phyloP scores from a whole-genome alignment of 2,797 vertebrate genomes.

The Distichodus sexfasciatus region DNA sequence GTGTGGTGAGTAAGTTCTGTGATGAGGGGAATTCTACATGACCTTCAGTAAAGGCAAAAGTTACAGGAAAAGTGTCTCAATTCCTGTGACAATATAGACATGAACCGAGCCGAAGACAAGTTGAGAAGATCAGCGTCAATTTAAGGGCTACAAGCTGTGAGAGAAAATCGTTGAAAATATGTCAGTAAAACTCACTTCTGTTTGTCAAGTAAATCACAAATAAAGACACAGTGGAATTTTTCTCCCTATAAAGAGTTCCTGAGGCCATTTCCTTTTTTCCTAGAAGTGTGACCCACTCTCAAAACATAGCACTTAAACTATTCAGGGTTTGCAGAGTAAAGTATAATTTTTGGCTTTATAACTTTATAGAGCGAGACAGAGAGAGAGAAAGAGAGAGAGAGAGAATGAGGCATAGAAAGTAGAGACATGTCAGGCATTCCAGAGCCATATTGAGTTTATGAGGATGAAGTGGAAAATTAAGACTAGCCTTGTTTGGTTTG shows the following conservation, averaged over 20 bases:
- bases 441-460: slow-evolving; percentile 5
- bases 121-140: background rate
- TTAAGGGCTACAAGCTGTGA: background rate
- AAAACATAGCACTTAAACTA: background rate
- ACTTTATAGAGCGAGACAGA: slow-evolving; percentile 1
- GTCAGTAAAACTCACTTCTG: no score
- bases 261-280: no score
- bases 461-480: background rate
- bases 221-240: background rate
- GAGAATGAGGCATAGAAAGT: slow-evolving; percentile 4
- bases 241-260: no score
- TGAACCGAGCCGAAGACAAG: background rate
- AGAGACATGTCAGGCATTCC: slow-evolving; percentile 26
- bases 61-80: background rate
- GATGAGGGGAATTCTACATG: slow-evolving; percentile 3
- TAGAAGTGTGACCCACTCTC: background rate
- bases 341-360: no score
- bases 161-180: background rate
- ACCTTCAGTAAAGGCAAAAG: background rate
- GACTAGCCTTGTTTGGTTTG: slow-evolving; percentile 31
- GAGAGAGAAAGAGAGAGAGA: slow-evolving; percentile 6
- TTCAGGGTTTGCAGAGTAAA: background rate
- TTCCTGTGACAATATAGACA: no score
- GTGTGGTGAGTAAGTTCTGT: background rate
- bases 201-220: no score